Percentiles rank a stretch among this genome's conserved stretches.
These are phyloP conservation scores for Pomatorhinus ruficollis DNA, from an alignment of 2,113 vertebrate species.

Conservation along the genomic window DNA sequence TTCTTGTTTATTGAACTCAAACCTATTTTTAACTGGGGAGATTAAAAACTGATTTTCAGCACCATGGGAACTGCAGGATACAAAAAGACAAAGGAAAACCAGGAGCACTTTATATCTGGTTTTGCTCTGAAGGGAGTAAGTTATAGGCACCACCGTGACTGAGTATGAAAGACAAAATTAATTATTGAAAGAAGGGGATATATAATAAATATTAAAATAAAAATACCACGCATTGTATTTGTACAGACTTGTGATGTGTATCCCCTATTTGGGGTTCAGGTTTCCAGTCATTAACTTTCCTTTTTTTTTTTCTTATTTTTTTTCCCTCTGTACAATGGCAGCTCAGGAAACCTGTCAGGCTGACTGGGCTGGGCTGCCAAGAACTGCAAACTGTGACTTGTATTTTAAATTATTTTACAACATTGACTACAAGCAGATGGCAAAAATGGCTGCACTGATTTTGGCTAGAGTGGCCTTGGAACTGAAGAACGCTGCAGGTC, in stretches of 20 bases:
- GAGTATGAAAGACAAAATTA: background rate
- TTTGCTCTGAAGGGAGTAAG: background rate
- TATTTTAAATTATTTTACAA: background rate
- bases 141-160: background rate
- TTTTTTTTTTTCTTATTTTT: background rate
- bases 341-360: background rate
- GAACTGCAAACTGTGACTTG: background rate
- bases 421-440: background rate
- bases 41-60: conserved; percentile 24
- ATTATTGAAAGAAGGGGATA: background rate
- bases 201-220: background rate
- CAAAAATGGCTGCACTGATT: background rate
- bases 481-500: background rate
- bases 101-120: background rate
- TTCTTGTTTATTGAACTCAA: background rate
- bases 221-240: background rate
- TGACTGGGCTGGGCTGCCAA: background rate
- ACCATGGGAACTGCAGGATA: background rate
- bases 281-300: background rate
- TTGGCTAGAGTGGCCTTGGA: background rate
- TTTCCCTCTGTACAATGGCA: background rate
- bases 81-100: background rate
- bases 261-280: background rate
- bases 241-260: background rate
- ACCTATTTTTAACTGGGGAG: conserved; percentile 1